These are phyloP conservation scores for Griposia aprilina DNA, from an alignment of 2,888 invertebrate genomes.

Conservation along the genomic window DNA sequence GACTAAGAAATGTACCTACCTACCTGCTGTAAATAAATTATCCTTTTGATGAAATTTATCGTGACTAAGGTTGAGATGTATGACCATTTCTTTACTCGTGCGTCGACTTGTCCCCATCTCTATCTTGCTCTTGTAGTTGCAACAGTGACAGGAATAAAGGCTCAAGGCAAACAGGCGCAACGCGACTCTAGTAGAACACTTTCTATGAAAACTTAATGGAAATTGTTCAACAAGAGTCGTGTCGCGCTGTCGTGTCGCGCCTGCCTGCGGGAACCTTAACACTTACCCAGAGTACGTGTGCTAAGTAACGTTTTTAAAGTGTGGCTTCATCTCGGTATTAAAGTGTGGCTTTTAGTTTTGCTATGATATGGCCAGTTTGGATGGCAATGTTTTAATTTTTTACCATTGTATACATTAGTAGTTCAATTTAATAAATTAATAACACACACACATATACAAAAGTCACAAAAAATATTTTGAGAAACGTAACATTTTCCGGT, in stretches of 20 bases:
- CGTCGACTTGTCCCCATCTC: not conserved
- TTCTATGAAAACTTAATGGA: too few relatives aligned
- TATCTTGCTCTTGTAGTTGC: not conserved
- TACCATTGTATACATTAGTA: not conserved
- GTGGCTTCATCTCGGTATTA: not conserved
- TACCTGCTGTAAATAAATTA: slow-evolving; percentile 7
- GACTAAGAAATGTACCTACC: not conserved
- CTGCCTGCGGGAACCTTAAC: too few relatives aligned
- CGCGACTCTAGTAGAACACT: too few relatives aligned
- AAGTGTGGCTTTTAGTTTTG: not conserved
- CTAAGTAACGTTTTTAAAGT: not conserved
- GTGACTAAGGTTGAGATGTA: not conserved
- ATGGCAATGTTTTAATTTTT: not conserved
- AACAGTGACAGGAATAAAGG: not conserved
- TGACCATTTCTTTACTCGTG: not conserved
- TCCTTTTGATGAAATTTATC: not conserved
- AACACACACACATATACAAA: not conserved
- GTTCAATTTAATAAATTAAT: not conserved
- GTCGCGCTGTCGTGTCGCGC: too few relatives aligned
- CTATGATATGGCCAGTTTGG: not conserved
- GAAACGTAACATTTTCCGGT: not conserved
- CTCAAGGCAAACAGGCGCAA: too few relatives aligned
- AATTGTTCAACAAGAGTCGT: too few relatives aligned
- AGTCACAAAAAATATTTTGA: not conserved
- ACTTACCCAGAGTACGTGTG: not conserved